Evolutionary conservation across 2,888 invertebrate species (phyloP).

Genomic region (Eristalinus aeneus): DNA sequence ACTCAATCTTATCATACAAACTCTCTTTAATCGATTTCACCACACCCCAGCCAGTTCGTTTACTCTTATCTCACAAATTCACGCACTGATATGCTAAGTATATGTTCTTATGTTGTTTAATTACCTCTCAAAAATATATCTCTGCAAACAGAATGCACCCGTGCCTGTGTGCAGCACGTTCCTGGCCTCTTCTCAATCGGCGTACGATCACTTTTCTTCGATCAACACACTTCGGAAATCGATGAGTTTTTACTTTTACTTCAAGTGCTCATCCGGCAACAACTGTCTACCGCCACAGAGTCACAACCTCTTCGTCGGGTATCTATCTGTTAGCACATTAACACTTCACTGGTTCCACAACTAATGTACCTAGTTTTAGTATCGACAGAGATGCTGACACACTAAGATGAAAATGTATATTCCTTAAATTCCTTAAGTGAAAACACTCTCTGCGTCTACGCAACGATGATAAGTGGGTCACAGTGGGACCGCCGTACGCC

Average conservation of each 20-base stretch:
- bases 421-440: constrained; percentile 71
- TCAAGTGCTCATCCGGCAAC: constrained; percentile 39
- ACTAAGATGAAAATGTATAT: constrained; percentile 65
- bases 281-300: constrained; percentile 25
- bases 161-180: constrained; percentile 3
- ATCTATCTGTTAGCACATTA: constrained; percentile 59
- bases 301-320: constrained; percentile 3
- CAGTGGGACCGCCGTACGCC: constrained; percentile 20
- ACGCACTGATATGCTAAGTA: not conserved
- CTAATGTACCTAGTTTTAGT: constrained; percentile 51
- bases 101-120: not conserved
- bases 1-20: too few relatives aligned
- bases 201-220: not conserved
- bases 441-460: constrained; percentile 62
- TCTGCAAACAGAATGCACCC: not conserved
- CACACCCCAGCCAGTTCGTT: too few relatives aligned
- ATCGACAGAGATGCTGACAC: constrained; percentile 49
- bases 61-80: not conserved
- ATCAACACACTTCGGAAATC: constrained; percentile 26
- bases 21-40: too few relatives aligned
- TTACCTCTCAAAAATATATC: constrained; percentile 34
- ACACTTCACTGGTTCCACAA: constrained; percentile 64
- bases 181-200: constrained; percentile 1
- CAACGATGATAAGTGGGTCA: constrained; percentile 63
- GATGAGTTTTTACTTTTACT: constrained; percentile 63